Conservation (phyloP, 2,113 vertebrate genomes). For the Poeciliopsis turrubarensis region DNA sequence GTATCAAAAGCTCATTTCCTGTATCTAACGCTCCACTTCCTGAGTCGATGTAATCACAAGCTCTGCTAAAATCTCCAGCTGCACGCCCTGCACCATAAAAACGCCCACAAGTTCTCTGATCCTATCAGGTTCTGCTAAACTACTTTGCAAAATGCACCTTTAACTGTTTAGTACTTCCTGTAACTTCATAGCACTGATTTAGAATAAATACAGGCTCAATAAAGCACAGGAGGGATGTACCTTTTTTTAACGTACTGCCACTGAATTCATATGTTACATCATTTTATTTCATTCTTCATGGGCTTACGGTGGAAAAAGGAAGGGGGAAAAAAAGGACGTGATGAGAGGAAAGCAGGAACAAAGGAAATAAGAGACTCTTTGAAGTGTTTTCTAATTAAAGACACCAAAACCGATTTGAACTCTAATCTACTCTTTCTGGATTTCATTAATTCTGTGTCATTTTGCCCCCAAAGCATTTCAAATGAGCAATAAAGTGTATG, state of each 20-base stretch:
- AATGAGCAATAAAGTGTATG: background rate
- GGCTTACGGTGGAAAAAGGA: background rate
- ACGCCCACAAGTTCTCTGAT: slow-evolving; percentile 8
- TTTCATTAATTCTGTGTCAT: background rate
- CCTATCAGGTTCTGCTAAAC: slow-evolving; percentile 9
- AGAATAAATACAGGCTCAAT: background rate
- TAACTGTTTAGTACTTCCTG: slow-evolving; percentile 8
- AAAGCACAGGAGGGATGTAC: background rate
- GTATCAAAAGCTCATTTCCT: slow-evolving; percentile 36
- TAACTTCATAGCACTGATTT: slow-evolving; percentile 12
- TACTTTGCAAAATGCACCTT: background rate
- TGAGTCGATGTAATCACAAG: slow-evolving; percentile 2
- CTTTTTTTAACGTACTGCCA: background rate
- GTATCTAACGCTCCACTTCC: slow-evolving; percentile 9
- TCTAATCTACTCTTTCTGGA: background rate
- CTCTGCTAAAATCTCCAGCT: background rate
- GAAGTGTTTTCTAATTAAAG: background rate
- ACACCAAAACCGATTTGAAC: background rate
- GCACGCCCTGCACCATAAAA: background rate
- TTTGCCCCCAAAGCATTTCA: background rate
- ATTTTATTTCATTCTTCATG: background rate
- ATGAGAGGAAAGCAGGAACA: background rate
- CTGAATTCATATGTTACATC: background rate
- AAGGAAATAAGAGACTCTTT: background rate
- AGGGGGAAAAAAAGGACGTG: background rate